Conservation (phyloP, 1,140 invertebrate genomes). For the Eciton burchellii region DNA sequence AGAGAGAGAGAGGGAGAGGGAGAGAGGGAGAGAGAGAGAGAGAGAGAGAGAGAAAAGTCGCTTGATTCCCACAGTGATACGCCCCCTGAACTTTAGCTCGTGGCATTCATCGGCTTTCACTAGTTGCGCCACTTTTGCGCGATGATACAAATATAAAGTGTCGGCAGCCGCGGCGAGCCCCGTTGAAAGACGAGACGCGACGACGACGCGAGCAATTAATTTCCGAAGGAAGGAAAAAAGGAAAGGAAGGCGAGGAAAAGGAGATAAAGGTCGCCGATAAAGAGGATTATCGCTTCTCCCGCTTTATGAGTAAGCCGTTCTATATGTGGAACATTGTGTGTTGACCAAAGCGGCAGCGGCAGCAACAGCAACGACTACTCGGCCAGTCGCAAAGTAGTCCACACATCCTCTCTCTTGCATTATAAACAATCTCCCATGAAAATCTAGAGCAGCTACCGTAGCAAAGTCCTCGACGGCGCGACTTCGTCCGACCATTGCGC, state of each 20-base stretch:
- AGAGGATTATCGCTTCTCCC: constrained; percentile 59
- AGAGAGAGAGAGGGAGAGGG: too few species aligned
- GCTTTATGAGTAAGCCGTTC: constrained; percentile 67
- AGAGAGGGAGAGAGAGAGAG: too few species aligned
- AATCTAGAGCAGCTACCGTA: constrained; percentile 80
- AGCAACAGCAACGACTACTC: constrained; percentile 43
- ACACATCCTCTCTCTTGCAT: constrained; percentile 82
- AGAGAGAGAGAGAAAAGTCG: constrained; percentile 67
- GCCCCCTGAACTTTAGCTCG: constrained; percentile 71
- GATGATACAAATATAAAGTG: constrained; percentile 69
- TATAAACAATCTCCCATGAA: constrained; percentile 83
- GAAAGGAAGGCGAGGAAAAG: too few species aligned
- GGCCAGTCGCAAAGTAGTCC: constrained; percentile 78
- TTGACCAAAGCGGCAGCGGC: constrained; percentile 60
- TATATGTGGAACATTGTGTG: constrained; percentile 71
- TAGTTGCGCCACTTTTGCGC: constrained; percentile 68
- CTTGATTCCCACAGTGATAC: constrained; percentile 74
- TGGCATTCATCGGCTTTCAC: constrained; percentile 73
- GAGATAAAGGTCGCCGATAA: constrained; percentile 32
- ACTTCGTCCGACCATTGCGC: constrained; percentile 33
- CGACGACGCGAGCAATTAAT: too few species aligned
- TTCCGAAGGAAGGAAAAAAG: too few species aligned
- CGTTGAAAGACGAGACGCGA: background rate
- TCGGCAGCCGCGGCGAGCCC: background rate
- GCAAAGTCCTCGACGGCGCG: constrained; percentile 71